Evolutionary conservation across 2,113 vertebrate genomes (phyloP), one percentile per base, ranked within the genome.

Genomic region (Hippocampus abdominalis): DNA sequence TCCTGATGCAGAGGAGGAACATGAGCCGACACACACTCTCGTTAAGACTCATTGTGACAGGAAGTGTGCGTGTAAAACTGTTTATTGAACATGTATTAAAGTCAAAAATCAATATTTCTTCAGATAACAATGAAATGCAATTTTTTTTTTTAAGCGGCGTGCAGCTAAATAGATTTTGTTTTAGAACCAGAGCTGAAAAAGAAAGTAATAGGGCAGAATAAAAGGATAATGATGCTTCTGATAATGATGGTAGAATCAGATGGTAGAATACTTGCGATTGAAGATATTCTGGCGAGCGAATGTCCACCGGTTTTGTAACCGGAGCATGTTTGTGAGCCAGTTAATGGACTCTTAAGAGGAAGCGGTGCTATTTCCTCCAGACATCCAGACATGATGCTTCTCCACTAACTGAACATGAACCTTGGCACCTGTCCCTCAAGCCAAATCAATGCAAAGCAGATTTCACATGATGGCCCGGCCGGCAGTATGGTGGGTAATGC

Each of bases 391-490:
- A 61, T 6, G 53, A 71, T 63, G 66, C 71, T 76, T 80, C 72
- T 79, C 8, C 13, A 48, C 79, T 75, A 67, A 64, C 70, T 56
- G 54, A 74, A 77, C 71, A 69, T 75, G 78, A 86, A 80, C 76
- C 32, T 62, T 4, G 51, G 59, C 79, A 53, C 68, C 77, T 1
- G 46, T 66, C 73, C 76, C 70, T 70, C 64, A 67, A 36, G 46
- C 27, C 69, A 69, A 27, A 85, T 90, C 87, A 74, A 89, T 90
- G 70, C 79, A 79, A 90, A 90, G 79, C 76, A 20, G 72, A 73
- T 88, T 80, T 69, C 25, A 27, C 9, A 71, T 42, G 39, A 72
- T 75, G 3, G 60, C 64, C 70, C 32, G 32, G 32, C 64, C 32
- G 62, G 76, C 70, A 70, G 27, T 72, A 67, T 18, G 66, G 68